Evolutionary conservation across 2,113 vertebrate genomes (phyloP).

Genomic region (Aptenodytes patagonicus): DNA sequence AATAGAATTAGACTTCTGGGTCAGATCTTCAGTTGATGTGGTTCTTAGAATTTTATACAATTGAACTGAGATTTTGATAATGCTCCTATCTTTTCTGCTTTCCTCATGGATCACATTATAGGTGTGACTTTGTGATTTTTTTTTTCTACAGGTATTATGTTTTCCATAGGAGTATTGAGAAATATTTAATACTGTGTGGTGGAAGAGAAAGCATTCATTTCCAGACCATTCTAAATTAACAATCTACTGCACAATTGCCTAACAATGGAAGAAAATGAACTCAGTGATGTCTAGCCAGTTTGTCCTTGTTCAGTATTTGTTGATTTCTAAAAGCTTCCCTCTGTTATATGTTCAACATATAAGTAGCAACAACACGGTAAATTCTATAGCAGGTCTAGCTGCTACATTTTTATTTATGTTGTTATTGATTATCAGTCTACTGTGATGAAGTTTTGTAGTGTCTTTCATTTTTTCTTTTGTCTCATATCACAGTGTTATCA

Average conservation of each 20-base stretch:
- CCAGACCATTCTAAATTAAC: neutral
- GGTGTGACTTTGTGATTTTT: rapidly evolving
- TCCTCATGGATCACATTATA: neutral
- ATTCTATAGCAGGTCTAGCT: neutral
- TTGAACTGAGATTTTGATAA: neutral
- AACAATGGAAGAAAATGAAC: neutral
- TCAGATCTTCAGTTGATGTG: neutral
- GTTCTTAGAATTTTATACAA: neutral
- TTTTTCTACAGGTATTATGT: neutral
- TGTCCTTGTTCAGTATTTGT: neutral
- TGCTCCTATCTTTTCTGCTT: neutral
- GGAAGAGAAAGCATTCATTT: neutral
- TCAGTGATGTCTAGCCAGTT: neutral
- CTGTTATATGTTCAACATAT: neutral
- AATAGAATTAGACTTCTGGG: neutral
- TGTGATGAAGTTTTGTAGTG: neutral
- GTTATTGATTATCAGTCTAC: neutral
- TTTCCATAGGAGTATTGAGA: neutral
- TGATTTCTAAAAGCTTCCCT: neutral
- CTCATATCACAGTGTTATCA: neutral
- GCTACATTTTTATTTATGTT: neutral
- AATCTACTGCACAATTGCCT: neutral
- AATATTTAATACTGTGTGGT: neutral
- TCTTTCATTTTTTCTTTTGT: neutral
- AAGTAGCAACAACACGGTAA: neutral